A percentile compares a stretch with the other conserved stretches of the same genome.
Evolutionary conservation across 1,140 invertebrate genomes (phyloP).

Genomic region (Metopolophium dirhodum): DNA sequence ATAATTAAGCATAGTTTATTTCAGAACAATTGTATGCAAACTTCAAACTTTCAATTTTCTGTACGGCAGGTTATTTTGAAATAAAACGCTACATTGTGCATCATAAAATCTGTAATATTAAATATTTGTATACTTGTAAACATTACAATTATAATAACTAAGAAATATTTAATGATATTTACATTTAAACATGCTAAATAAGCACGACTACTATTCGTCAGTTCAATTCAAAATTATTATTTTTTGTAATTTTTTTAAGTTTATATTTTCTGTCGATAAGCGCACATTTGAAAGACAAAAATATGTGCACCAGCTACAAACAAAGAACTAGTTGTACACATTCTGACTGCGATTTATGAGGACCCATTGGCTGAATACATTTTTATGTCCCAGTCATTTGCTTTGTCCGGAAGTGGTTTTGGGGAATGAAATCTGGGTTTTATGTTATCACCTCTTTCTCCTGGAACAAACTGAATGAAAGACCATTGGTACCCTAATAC

Average conservation of each 20-base stretch:
- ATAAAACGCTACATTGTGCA: neutral
- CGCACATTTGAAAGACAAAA: neutral
- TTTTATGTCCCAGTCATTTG: slow-evolving; percentile 50
- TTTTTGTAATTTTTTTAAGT: neutral
- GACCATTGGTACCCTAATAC: neutral
- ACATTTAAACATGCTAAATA: neutral
- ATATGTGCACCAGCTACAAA: neutral
- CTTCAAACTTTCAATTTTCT: neutral
- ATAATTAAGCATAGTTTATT: neutral
- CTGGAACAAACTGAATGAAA: neutral
- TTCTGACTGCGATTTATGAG: neutral
- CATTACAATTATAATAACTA: neutral
- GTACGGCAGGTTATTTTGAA: neutral
- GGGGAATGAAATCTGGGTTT: neutral
- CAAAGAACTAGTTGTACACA: neutral
- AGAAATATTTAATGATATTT: neutral
- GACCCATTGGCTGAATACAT: neutral
- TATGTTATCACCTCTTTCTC: neutral
- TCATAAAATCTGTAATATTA: neutral
- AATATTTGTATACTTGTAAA: neutral
- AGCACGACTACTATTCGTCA: neutral
- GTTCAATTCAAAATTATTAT: neutral
- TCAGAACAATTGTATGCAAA: neutral
- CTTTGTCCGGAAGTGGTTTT: slow-evolving; percentile 31
- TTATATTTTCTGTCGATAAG: neutral